Evolutionary conservation across 2,888 invertebrate genomes (phyloP).

Genomic region (Pogonocherus hispidulus): DNA sequence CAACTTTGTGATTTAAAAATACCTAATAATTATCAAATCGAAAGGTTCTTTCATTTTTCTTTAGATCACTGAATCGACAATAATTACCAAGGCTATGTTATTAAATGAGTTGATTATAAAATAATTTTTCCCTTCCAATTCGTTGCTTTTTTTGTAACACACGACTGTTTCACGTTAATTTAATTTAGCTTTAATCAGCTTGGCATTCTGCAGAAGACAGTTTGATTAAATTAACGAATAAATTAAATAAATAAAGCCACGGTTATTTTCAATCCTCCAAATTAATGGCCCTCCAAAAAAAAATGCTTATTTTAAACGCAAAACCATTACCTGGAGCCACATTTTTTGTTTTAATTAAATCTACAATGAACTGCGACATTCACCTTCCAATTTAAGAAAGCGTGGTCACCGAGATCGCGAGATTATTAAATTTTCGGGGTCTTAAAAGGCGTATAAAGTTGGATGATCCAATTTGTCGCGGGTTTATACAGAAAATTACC

Average conservation of each 20-base stretch:
- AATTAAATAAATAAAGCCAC: conserved; percentile 8
- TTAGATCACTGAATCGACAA: too few species aligned
- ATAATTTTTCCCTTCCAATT: too few species aligned
- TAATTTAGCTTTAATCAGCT: not conserved
- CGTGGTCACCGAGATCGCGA: not conserved
- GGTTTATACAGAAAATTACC: conserved; percentile 4
- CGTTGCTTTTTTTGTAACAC: not conserved
- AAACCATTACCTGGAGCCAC: conserved; percentile 4
- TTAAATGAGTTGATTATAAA: too few species aligned
- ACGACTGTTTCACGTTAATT: not conserved
- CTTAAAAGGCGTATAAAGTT: not conserved
- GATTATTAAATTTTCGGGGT: conserved; percentile 6
- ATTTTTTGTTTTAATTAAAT: conserved; percentile 8
- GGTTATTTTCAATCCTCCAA: not conserved
- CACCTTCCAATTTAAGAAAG: conserved; percentile 1
- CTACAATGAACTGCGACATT: not conserved
- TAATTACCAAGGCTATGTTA: too few species aligned
- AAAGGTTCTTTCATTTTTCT: too few species aligned
- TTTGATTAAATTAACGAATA: not conserved
- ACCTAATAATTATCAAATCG: too few species aligned
- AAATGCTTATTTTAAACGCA: not conserved
- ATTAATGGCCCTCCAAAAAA: not conserved
- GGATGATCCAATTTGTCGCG: not conserved
- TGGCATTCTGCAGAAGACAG: not conserved
- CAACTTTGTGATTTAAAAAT: too few species aligned